Base-by-base conservation (phyloP, 2,113 vertebrate genomes). In the Pseudopodoces humilis region DNA sequence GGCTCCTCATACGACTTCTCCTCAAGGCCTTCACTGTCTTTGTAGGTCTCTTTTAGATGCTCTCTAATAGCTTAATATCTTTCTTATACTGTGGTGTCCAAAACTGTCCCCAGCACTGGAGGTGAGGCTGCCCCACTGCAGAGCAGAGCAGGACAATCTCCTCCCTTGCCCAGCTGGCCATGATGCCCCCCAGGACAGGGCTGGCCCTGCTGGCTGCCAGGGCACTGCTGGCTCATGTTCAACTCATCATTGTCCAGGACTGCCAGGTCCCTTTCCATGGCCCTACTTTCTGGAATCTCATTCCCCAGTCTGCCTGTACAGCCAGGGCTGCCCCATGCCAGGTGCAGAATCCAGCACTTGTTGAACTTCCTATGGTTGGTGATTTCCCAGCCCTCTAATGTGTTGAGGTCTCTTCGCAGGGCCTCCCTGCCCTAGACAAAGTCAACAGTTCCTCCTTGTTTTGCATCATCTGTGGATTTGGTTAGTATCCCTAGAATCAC, bases 1-100 rank as follows among this genome's bases (percentile, higher is more conserved):
- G 3, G 1, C 24, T 31, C 37, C 21, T 67, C 9, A 7, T 0
- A 11, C 0, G 0, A 6, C 35, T 43, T 50, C 71, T 15, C 7
- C 50, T 35, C 20, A 67, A 86, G 37, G 1, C 3, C 31, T 50
- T 43, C 71, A 6, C 13, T 52, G 43, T 21, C 35, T 25, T 25
- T 35, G 35, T 21, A 30, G 24, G 35, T 41, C 15, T 49, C 43
- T 35, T 49, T 17, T 59, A 31, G 21, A 67, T 17, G 2, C 16
- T 15, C 23, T 47, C n/a, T 14, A 55, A 25, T 4, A 43, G 11
- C 1, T 31, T 58, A 41, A 3, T 11, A 24, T 41, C 33, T 63
- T 65, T 67, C 24, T 50, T 67, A 43, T 4, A 50, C 7, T 58
- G 31, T 49, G 6, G 15, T 7, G 5, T 4, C 52, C 44, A 59